A percentile compares a stretch with the other conserved stretches of the same genome.
Conservation (phyloP, 2,113 vertebrate species). For the Oreochromis spilurus region DNA sequence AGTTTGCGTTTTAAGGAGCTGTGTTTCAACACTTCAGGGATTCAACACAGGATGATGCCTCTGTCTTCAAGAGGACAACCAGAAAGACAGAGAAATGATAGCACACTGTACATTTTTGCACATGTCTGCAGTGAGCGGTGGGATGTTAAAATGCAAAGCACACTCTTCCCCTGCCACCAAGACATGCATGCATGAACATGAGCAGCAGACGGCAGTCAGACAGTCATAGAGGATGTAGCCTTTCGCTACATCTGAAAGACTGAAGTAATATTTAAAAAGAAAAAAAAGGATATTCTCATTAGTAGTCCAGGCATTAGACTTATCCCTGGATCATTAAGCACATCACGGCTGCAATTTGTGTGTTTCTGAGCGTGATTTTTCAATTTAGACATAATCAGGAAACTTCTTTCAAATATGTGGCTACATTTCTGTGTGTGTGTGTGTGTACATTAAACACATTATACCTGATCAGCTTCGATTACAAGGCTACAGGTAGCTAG, state of each 20-base stretch:
- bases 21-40: not conserved
- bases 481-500: not conserved
- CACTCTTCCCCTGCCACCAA: conserved; percentile 33
- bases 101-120: not conserved
- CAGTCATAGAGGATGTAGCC: not conserved
- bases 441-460: not conserved
- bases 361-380: not conserved
- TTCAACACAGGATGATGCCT: conserved; percentile 33
- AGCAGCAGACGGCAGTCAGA: conserved; percentile 25
- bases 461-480: not conserved
- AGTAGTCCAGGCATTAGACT: not conserved
- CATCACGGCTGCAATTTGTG: not conserved
- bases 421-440: not conserved
- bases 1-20: not conserved
- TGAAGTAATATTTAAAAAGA: not conserved
- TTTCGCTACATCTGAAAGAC: not conserved
- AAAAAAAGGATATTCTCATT: not conserved
- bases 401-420: not conserved
- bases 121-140: not conserved
- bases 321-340: not conserved
- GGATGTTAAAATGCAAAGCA: conserved; percentile 58
- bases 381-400: not conserved
- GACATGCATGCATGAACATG: conserved; percentile 49
- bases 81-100: not conserved
- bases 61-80: not conserved